A percentile compares a stretch with the other conserved stretches of the same genome.
Conservation (phyloP, 1,140 invertebrate species). For the Zophobas morio region DNA sequence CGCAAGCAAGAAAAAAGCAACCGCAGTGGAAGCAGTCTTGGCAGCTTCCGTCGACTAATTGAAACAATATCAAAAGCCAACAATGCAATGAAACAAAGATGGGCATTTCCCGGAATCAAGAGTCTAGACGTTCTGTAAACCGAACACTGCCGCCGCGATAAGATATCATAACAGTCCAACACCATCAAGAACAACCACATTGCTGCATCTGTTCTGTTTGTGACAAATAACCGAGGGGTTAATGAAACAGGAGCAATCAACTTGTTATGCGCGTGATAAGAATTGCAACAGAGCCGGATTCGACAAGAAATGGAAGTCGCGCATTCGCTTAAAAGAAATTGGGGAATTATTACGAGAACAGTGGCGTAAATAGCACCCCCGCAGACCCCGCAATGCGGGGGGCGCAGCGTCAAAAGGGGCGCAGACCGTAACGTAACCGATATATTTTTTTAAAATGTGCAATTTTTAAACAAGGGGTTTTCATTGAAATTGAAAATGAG, state of each 20-base stretch:
- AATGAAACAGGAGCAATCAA: slow-evolving; percentile 29
- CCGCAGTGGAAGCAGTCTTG: slow-evolving; percentile 2
- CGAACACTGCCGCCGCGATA: slow-evolving; percentile 17
- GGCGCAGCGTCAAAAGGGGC: too few relatives aligned
- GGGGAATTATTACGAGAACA: too few relatives aligned
- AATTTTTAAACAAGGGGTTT: too few relatives aligned
- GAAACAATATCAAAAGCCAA: slow-evolving; percentile 41
- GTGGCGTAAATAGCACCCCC: too few relatives aligned
- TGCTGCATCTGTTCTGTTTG: slow-evolving; percentile 37
- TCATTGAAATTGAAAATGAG: too few relatives aligned
- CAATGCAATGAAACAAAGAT: slow-evolving; percentile 42
- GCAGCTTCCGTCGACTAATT: slow-evolving; percentile 40
- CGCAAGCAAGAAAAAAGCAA: slow-evolving; percentile 3
- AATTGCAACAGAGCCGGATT: neutral
- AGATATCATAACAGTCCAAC: slow-evolving; percentile 26
- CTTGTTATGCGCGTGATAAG: neutral
- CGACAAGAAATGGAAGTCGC: neutral
- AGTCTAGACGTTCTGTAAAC: slow-evolving; percentile 40
- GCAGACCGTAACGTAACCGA: too few relatives aligned
- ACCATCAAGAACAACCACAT: slow-evolving; percentile 29
- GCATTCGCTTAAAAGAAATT: too few relatives aligned
- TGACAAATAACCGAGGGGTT: slow-evolving; percentile 31
- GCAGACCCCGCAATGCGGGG: too few relatives aligned
- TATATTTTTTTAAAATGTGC: too few relatives aligned
- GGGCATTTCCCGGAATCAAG: slow-evolving; percentile 40